These are phyloP conservation scores for Corythaixoides concolor DNA, from an alignment of 2,113 vertebrate genomes.

Conservation along the genomic window DNA sequence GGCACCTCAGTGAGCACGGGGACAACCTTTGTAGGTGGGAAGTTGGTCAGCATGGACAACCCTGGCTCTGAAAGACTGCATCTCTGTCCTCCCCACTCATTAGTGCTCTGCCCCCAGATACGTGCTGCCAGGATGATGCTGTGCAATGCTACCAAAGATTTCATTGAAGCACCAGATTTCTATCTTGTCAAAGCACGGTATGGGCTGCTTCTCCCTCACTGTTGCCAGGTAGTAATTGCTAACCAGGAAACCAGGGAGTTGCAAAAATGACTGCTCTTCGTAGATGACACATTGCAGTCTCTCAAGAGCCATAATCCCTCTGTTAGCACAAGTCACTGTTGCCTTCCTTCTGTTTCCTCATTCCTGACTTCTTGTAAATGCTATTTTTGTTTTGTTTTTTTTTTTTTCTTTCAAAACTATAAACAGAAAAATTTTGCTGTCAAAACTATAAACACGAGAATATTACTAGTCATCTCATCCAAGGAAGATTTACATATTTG, in stretches of 20 bases:
- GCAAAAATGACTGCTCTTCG: not conserved
- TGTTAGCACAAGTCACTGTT: not conserved
- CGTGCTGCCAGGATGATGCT: not conserved
- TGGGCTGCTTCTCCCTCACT: not conserved
- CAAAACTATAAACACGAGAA: not conserved
- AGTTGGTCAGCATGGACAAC: not conserved
- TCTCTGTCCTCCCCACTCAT: not conserved
- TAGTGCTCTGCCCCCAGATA: not conserved
- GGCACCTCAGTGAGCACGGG: accelerated
- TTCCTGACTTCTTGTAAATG: not conserved
- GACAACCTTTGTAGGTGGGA: not conserved
- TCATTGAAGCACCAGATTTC: not conserved
- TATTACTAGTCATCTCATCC: not conserved
- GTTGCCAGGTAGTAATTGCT: not conserved
- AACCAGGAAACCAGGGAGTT: constrained; percentile 2
- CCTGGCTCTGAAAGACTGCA: not conserved
- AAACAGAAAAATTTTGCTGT: not conserved
- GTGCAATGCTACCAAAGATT: not conserved
- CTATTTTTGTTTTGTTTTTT: not conserved
- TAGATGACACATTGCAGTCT: not conserved
- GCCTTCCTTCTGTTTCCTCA: constrained; percentile 9
- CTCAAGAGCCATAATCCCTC: not conserved
- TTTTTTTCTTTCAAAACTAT: not conserved
- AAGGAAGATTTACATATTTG: not conserved
- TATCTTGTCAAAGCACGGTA: not conserved